Base-by-base conservation (phyloP, 1,140 invertebrate genomes). In the Heliconius eleuchia region DNA sequence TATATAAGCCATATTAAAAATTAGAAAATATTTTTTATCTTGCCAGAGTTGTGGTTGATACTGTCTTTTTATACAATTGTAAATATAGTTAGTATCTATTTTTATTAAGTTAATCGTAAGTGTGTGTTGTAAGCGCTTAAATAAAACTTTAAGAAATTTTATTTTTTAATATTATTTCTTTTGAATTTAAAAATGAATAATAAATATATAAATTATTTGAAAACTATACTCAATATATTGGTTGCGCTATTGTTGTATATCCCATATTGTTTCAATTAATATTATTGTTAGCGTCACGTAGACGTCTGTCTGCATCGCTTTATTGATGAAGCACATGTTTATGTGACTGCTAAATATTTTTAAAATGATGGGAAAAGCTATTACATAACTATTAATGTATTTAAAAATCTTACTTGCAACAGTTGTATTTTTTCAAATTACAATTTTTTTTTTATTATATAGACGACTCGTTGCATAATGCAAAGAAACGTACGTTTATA, bases 41-140 rank as follows among this genome's bases (percentile, higher is more conserved):
- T 94, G 92, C 92, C 92, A 94, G 92, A 88, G 91, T 92, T 81
- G 89, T 92, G 89, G 92, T 92, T 90, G 89, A 91, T 89, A 92
- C 91, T 92, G 92, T 90, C 90, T 92, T 91, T 91, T 90, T 89
- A 83, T 78, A 88, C 82, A 86, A 85, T 88, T 93, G 89, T 92
- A 92, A 91, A 93, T 93, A 92, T 94, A 90, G 87, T 80, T 84
- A 84, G 78, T 88, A 88, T 84, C 80, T 85, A 39, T 84, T 23
- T 77, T 81, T 76, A 60, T 77, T 80, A 81, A 80, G 71, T 73
- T 86, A 77, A 81, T 11, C 55, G 71, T 73, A 73, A 77, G 39
- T 78, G 71, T 79, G 60, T 73, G 30, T 70, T 46, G 80, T 83
- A 80, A 76, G 79, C 78, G 76, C 77, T 78, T 73, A 23, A 50